A percentile compares a stretch with the other conserved stretches of the same genome.
phyloP scores from a whole-genome alignment of 2,888 invertebrate genomes.

The Caenorhabditis sulstoni region DNA sequence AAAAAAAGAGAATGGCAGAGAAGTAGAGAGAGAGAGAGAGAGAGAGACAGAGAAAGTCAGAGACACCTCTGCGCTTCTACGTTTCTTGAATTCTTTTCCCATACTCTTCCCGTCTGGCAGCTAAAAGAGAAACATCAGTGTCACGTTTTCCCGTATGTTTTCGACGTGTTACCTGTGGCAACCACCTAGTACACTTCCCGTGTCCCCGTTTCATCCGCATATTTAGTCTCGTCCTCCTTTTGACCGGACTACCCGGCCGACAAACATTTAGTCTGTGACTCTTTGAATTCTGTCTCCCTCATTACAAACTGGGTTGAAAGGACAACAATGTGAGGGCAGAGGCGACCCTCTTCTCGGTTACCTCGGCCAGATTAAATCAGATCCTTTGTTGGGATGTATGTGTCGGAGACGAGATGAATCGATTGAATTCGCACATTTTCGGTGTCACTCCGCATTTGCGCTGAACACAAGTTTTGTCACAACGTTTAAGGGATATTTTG shows the following conservation, averaged over 20 bases:
- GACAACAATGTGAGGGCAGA: conserved; percentile 1
- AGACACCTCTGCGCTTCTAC: background rate
- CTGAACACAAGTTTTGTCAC: no score
- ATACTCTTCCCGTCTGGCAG: background rate
- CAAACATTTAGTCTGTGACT: background rate
- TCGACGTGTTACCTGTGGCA: conserved; percentile 44
- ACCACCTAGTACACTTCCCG: conserved; percentile 32
- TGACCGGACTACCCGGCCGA: conserved; percentile 17
- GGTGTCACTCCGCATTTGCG: no score
- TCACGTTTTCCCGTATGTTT: conserved; percentile 12
- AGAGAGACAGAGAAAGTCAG: no score
- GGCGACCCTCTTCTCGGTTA: conserved; percentile 24
- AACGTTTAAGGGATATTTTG: no score
- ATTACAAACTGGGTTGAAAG: conserved; percentile 45
- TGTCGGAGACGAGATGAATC: no score
- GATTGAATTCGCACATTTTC: no score
- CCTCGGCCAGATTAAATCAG: conserved; percentile 38
- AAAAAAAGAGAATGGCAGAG: background rate
- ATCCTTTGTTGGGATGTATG: no score
- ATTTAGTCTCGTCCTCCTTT: conserved; percentile 12
- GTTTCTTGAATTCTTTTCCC: background rate
- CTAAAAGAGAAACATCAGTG: background rate
- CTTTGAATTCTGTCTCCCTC: conserved; percentile 13
- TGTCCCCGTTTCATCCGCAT: conserved; percentile 1
- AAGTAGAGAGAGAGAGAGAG: background rate